A percentile compares a stretch with the other conserved stretches of the same genome.
Conservation (phyloP, 2,797 vertebrate species). For the Helostoma temminkii region DNA sequence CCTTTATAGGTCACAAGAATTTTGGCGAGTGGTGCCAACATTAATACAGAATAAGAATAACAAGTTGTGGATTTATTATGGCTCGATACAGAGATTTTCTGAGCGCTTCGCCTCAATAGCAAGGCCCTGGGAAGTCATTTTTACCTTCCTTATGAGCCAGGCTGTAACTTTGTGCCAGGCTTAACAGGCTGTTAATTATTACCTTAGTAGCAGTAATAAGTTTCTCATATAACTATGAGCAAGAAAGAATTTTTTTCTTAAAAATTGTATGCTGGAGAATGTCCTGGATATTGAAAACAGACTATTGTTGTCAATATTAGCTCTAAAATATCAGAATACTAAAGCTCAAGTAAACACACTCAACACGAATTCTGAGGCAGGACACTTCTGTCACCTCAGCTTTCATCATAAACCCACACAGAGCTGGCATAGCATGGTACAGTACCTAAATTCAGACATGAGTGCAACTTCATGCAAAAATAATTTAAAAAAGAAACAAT, state of each 20-base stretch:
- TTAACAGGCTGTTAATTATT: too few relatives aligned
- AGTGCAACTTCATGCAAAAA: conserved; percentile 84
- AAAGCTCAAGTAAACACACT: conserved; percentile 56
- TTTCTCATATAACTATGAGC: neutral
- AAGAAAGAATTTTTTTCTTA: neutral
- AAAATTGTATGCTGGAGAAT: neutral
- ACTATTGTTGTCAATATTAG: neutral
- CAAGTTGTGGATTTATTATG: neutral
- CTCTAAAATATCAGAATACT: conserved; percentile 16
- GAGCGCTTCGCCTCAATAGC: too few relatives aligned
- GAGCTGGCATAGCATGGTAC: conserved; percentile 70
- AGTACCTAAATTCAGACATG: conserved; percentile 63
- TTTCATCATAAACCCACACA: conserved; percentile 61
- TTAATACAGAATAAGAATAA: neutral
- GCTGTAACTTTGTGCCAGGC: too few relatives aligned
- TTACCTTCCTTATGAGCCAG: too few relatives aligned
- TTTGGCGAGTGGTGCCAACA: too few relatives aligned
- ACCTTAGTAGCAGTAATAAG: too few relatives aligned
- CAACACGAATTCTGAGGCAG: conserved; percentile 51
- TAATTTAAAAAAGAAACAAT: neutral
- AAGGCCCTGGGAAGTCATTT: too few relatives aligned
- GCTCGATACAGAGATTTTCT: too few relatives aligned
- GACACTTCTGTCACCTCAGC: conserved; percentile 57
- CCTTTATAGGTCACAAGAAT: too few relatives aligned
- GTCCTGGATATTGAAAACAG: neutral